Conservation (phyloP, 2,888 invertebrate genomes). For the Vesta saturnalis region DNA sequence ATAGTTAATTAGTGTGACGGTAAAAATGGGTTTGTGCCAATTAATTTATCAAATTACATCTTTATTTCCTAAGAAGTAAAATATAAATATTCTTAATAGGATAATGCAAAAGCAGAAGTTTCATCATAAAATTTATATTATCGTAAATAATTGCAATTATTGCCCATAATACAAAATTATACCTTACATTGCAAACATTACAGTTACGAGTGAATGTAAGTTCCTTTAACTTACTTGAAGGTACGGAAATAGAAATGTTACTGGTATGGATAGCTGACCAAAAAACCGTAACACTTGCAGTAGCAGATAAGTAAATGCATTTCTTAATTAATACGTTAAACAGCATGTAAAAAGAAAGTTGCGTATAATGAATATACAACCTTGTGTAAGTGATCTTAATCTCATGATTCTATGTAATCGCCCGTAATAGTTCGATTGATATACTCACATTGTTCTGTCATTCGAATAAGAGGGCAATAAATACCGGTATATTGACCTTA, state of each 20-base stretch:
- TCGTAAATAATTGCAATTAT: too few relatives aligned
- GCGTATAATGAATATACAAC: not conserved
- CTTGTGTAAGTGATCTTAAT: not conserved
- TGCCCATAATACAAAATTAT: too few relatives aligned
- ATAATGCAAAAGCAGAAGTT: too few relatives aligned
- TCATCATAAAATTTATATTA: too few relatives aligned
- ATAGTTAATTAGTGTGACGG: too few relatives aligned
- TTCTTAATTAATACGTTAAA: not conserved
- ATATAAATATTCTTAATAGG: too few relatives aligned
- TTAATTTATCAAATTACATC: too few relatives aligned
- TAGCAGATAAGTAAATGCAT: not conserved
- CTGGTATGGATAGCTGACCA: not conserved
- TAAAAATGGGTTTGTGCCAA: too few relatives aligned
- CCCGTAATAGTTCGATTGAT: conserved; percentile 15
- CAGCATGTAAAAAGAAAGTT: not conserved
- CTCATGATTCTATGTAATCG: not conserved
- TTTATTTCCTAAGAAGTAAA: too few relatives aligned
- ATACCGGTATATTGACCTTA: conserved; percentile 27
- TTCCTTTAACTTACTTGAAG: not conserved
- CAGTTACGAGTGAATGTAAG: not conserved
- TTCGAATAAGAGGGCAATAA: conserved; percentile 7
- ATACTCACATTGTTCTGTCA: conserved; percentile 25
- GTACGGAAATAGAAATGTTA: not conserved
- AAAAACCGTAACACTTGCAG: not conserved
- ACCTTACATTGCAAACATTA: too few relatives aligned